A percentile compares a stretch with the other conserved stretches of the same genome.
Conservation (phyloP, 2,113 vertebrate species). For the Aplodontia rufa region DNA sequence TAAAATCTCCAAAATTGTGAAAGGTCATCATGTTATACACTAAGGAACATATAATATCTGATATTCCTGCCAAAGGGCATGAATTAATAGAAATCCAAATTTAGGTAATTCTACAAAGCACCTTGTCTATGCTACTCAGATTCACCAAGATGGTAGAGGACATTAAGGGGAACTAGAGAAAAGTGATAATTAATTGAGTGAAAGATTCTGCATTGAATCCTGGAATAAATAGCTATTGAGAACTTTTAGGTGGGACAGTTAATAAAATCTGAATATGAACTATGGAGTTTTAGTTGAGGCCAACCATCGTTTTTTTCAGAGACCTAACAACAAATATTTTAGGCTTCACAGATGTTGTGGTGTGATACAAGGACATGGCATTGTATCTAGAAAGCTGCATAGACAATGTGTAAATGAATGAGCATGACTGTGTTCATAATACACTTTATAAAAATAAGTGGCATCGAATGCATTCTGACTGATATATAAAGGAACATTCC, state of each 20-base stretch:
- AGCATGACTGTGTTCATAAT: background rate
- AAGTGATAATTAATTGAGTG: background rate
- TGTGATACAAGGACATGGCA: too few species aligned
- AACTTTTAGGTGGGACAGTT: background rate
- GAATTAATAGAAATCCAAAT: background rate
- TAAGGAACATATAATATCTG: background rate
- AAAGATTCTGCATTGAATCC: background rate
- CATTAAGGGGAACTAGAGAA: background rate
- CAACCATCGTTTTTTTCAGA: background rate
- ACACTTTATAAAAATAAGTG: background rate
- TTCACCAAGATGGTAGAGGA: background rate
- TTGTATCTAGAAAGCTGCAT: background rate
- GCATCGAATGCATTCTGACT: background rate
- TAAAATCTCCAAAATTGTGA: background rate
- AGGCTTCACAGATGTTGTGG: background rate
- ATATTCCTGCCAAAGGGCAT: background rate
- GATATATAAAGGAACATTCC: background rate
- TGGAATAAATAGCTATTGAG: background rate
- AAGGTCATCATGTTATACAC: background rate
- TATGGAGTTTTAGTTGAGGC: background rate
- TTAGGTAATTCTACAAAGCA: background rate
- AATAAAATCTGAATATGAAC: background rate
- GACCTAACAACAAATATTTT: background rate
- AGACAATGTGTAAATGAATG: background rate
- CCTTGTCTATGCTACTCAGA: background rate